Percentiles rank a stretch among this genome's conserved stretches.
phyloP scores from a whole-genome alignment of 2,888 invertebrate species.

The Epistrophe grossulariae region DNA sequence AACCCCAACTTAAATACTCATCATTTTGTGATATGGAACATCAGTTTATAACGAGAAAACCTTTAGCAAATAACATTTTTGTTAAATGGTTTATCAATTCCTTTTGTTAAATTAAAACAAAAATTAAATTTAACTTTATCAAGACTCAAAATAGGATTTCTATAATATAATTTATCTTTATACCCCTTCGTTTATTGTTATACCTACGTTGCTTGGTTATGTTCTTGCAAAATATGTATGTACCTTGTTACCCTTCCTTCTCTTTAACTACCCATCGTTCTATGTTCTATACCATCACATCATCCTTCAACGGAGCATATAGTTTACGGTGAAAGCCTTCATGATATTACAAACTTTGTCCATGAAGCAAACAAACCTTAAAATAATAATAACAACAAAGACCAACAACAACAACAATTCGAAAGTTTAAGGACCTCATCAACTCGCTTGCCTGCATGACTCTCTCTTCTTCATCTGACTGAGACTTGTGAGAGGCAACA shows the following conservation, averaged over 20 bases:
- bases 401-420: conserved; percentile 10
- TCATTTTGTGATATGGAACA: neutral
- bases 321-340: conserved; percentile 8
- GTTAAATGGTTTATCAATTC: conserved; percentile 13
- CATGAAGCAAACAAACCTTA: conserved; percentile 11
- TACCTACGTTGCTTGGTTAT: too few relatives aligned
- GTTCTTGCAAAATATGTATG: neutral
- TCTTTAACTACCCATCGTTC: neutral
- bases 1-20: neutral
- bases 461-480: conserved; percentile 4
- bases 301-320: neutral
- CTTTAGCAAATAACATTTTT: neutral
- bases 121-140: neutral
- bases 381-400: conserved; percentile 8
- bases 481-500: neutral
- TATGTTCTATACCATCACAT: neutral
- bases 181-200: neutral
- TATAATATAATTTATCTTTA: neutral
- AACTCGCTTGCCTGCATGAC: neutral
- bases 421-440: conserved; percentile 26
- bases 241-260: neutral
- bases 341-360: conserved; percentile 19
- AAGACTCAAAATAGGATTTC: neutral
- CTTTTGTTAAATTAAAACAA: neutral
- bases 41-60: neutral